Percentiles rank a stretch among this genome's conserved stretches.
phyloP scores from a whole-genome alignment of 2,888 invertebrate species.

The Catocala fraxini region DNA sequence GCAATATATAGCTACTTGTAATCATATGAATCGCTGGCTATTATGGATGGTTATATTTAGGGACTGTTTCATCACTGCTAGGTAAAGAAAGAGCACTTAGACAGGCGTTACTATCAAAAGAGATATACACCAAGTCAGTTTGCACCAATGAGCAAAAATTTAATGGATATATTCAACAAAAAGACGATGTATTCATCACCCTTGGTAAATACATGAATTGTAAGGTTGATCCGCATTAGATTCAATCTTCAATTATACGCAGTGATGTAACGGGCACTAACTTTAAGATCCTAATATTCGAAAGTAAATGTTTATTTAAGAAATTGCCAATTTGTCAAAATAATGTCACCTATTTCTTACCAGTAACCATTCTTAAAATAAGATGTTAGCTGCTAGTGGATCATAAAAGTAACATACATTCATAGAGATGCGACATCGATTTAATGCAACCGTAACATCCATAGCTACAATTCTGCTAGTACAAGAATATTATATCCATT shows the following conservation, averaged over 20 bases:
- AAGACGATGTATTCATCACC: too few species aligned
- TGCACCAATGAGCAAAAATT: too few species aligned
- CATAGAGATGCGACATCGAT: conserved; percentile 6
- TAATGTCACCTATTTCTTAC: neutral
- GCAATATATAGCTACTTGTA: conserved; percentile 25
- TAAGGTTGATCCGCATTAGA: too few species aligned
- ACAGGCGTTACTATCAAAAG: too few species aligned
- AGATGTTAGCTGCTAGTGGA: neutral
- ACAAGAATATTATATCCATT: neutral
- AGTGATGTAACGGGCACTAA: neutral
- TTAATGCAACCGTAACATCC: conserved; percentile 1
- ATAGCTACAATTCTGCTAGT: neutral
- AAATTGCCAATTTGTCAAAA: neutral
- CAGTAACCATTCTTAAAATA: neutral
- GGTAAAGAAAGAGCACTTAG: too few species aligned
- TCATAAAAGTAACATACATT: neutral
- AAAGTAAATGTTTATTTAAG: neutral
- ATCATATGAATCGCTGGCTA: neutral
- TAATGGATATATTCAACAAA: too few species aligned
- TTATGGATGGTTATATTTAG: too few species aligned
- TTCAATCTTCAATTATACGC: too few species aligned
- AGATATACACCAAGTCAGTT: too few species aligned
- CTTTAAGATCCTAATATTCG: neutral
- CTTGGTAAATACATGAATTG: too few species aligned
- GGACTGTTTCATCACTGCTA: neutral